Evolutionary conservation across 2,797 vertebrate genomes (phyloP).

Genomic region (Argentina silus): DNA sequence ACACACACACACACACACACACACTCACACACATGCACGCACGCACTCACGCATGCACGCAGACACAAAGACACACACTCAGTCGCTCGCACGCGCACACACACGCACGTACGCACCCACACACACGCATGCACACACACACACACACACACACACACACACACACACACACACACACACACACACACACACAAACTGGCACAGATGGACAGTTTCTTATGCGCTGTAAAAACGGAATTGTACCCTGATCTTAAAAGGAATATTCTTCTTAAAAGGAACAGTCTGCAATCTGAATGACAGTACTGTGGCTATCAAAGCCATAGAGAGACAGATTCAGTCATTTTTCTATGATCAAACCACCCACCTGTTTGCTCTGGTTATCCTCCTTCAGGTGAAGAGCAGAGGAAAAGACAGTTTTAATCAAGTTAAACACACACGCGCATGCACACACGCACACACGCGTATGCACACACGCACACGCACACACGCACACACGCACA

Average conservation of each 20-base stretch:
- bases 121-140: neutral
- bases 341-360: constrained; percentile 30
- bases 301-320: too few relatives aligned
- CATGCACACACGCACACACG: neutral
- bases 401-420: constrained; percentile 29
- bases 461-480: constrained; percentile 10
- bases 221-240: too few relatives aligned
- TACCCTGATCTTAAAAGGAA: too few relatives aligned
- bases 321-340: too few relatives aligned
- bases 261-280: too few relatives aligned
- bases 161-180: neutral
- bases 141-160: neutral
- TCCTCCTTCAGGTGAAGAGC: constrained; percentile 57
- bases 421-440: neutral
- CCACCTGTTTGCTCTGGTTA: constrained; percentile 65
- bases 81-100: too few relatives aligned
- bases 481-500: constrained; percentile 7
- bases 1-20: too few relatives aligned
- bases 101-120: neutral
- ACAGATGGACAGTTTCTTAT: neutral
- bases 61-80: neutral
- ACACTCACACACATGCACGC: neutral
- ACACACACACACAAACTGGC: neutral
- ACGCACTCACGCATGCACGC: neutral
- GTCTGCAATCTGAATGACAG: neutral